phyloP scores from a whole-genome alignment of 2,888 invertebrate genomes.

The Standfussiana lucernea region DNA sequence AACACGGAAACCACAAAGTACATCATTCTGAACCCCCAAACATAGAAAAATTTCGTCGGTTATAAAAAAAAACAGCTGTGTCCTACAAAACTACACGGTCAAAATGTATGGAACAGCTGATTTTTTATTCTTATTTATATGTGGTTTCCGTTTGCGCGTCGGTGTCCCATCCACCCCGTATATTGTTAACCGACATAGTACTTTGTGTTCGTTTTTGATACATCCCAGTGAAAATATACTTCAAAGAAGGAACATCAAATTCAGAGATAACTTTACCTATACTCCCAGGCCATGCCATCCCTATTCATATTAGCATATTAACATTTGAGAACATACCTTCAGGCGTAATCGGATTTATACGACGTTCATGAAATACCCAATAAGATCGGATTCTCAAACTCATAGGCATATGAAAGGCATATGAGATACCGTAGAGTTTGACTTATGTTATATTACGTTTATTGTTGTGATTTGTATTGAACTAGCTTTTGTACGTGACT shows the following conservation, averaged over 20 bases:
- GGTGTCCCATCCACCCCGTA: too few species aligned
- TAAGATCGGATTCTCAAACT: slow-evolving; percentile 19
- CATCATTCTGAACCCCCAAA: too few species aligned
- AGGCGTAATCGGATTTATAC: slow-evolving; percentile 51
- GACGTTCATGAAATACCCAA: slow-evolving; percentile 38
- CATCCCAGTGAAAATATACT: neutral
- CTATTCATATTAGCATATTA: slow-evolving; percentile 34
- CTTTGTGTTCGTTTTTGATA: neutral
- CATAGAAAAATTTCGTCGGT: too few species aligned
- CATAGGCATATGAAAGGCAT: too few species aligned
- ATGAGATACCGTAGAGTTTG: slow-evolving; percentile 20
- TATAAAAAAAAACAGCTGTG: too few species aligned
- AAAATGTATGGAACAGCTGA: too few species aligned
- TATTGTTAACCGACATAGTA: too few species aligned
- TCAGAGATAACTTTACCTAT: neutral
- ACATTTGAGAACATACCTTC: slow-evolving; percentile 32
- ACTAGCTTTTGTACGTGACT: neutral
- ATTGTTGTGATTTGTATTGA: slow-evolving; percentile 30
- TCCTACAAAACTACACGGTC: too few species aligned
- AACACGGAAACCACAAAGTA: too few species aligned
- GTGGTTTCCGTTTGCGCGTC: too few species aligned
- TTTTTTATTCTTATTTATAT: too few species aligned
- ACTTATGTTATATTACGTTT: slow-evolving; percentile 6
- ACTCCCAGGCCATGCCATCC: slow-evolving; percentile 26
- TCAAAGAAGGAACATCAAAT: neutral